phyloP scores from a whole-genome alignment of 2,888 invertebrate species.

The Liposcelis brunnea region DNA sequence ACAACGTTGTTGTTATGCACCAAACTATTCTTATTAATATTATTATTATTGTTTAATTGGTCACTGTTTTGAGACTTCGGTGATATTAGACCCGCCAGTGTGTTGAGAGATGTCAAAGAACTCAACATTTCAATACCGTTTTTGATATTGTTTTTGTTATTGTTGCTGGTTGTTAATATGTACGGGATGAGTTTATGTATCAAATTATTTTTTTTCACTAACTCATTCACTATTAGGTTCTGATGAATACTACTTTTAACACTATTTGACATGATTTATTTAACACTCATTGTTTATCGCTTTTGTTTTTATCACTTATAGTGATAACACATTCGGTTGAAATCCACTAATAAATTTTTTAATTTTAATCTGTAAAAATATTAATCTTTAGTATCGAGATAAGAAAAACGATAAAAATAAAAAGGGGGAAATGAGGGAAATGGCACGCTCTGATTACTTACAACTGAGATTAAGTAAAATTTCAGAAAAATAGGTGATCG shows the following conservation, averaged over 20 bases:
- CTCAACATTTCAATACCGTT: constrained; percentile 1
- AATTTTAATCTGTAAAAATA: no score
- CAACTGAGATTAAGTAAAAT: no score
- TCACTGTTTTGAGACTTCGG: constrained; percentile 26
- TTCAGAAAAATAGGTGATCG: no score
- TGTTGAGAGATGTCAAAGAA: constrained; percentile 61
- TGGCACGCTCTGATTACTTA: no score
- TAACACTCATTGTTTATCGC: no score
- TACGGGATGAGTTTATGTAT: constrained; percentile 2
- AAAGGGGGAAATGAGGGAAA: no score
- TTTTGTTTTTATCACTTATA: no score
- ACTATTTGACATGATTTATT: constrained; percentile 5
- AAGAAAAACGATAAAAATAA: no score
- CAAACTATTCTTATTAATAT: not conserved
- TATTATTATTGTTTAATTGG: constrained; percentile 3
- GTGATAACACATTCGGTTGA: no score
- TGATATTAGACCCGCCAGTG: constrained; percentile 78
- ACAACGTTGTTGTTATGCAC: not conserved
- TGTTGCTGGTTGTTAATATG: not conserved
- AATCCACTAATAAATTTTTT: no score
- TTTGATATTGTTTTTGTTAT: not conserved
- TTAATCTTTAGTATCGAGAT: no score
- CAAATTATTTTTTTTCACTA: not conserved
- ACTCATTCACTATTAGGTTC: constrained; percentile 6
- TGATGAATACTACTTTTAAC: constrained; percentile 3